Conservation (phyloP, 2,797 vertebrate species). For the Enteromius afrohamiltoni region DNA sequence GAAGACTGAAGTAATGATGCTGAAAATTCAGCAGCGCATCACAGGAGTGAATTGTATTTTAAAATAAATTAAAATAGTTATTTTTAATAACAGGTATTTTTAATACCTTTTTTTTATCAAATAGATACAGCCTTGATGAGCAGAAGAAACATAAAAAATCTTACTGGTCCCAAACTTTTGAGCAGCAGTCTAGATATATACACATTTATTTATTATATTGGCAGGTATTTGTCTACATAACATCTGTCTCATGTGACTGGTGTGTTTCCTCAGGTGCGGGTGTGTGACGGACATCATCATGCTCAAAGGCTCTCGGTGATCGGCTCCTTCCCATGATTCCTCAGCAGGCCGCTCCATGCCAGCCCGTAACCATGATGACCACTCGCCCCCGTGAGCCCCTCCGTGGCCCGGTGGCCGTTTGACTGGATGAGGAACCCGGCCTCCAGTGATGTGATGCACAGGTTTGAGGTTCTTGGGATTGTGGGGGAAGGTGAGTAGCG, state of each 20-base stretch:
- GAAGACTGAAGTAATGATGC: too few species aligned
- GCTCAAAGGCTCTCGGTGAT: constrained; percentile 66
- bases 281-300: constrained; percentile 64
- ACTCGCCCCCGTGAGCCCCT: constrained; percentile 58
- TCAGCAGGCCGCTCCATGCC: constrained; percentile 66
- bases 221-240: background rate
- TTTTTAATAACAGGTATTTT: too few species aligned
- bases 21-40: too few species aligned
- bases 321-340: constrained; percentile 58
- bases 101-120: too few species aligned
- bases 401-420: constrained; percentile 79
- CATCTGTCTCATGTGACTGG: background rate
- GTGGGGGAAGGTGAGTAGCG: constrained; percentile 95
- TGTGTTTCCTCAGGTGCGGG: constrained; percentile 58
- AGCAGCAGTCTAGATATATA: too few species aligned
- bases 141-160: too few species aligned
- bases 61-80: too few species aligned
- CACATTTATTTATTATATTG: background rate
- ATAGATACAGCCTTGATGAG: too few species aligned
- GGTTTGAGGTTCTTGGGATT: constrained; percentile 99
- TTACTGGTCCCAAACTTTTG: too few species aligned
- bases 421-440: constrained; percentile 98
- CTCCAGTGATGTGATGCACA: constrained; percentile 99
- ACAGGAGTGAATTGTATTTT: too few species aligned
- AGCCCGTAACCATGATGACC: constrained; percentile 64